Evolutionary conservation across 1,140 invertebrate genomes (phyloP), one percentile per base, ranked within the genome.

Genomic region (Oedothorax gibbosus): DNA sequence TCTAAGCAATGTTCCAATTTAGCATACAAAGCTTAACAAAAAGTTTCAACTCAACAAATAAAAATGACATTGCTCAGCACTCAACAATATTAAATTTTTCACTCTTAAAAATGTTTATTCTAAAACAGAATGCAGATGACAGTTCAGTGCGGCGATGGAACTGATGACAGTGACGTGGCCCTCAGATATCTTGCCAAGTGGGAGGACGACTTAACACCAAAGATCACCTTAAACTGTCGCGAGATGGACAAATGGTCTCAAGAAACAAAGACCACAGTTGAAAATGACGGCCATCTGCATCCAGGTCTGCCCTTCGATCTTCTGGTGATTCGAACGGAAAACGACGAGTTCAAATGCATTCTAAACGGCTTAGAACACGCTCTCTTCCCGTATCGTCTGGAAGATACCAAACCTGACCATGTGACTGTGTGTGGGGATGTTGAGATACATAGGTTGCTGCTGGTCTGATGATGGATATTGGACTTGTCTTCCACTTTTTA

Each of bases 161-260:
- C 64, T 7, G 82, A 77, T 14, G 83, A 85, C 50, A 54, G 71
- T 49, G 83, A 85, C 21, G 18, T 85, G 4, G 83, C 83, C 7
- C 64, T 85, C 4, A 15, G 35, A 2, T 85, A 78, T 50, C n/a
- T 56, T 7, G 56, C 64, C 51, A 53, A 53, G 14, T 85, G 75
- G 73, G 72, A 84, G 11, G 64, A 57, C 7, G 83, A 85, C 14
- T 51, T 21, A 9, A 35, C 51, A 7, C 66, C 83, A 2, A 72
- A 71, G 49, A 51, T 78, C n/a, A 62, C 75, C 11, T 56, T 85
- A 20, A 85, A 85, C 51, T 85, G 65, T 15, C 49, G 54, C n/a
- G 83, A 85, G 53, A 75, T 77, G 12, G 75, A 78, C n/a, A 62
- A n/a, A 21, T 85, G 83, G 83, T 73, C 73, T 7, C 64, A 69